These are phyloP conservation scores for Nineta flava DNA, from an alignment of 2,888 invertebrate genomes.

Conservation along the genomic window DNA sequence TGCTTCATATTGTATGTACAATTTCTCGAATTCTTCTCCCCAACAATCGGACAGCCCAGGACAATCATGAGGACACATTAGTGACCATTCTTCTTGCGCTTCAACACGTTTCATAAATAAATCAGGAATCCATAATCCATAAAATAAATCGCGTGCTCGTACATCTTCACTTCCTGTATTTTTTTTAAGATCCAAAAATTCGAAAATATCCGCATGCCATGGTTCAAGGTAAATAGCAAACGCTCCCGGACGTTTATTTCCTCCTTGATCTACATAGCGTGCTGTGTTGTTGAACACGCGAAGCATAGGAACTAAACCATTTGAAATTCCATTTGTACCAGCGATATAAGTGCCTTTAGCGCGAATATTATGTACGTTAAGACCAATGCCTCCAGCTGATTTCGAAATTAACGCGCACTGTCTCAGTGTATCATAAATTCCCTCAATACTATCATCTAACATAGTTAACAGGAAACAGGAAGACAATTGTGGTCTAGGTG, in stretches of 20 bases:
- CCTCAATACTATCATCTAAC: slow-evolving; percentile 88
- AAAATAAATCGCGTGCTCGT: slow-evolving; percentile 89
- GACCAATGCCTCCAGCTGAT: slow-evolving; percentile 91
- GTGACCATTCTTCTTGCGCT: slow-evolving; percentile 69
- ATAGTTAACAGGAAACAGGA: slow-evolving; percentile 93
- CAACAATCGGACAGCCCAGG: slow-evolving; percentile 84
- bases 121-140: slow-evolving; percentile 96
- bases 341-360: slow-evolving; percentile 83
- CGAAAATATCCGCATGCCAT: slow-evolving; percentile 96
- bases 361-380: slow-evolving; percentile 91
- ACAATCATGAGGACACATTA: slow-evolving; percentile 93
- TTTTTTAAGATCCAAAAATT: slow-evolving; percentile 86
- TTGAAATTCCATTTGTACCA: slow-evolving; percentile 88
- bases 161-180: slow-evolving; percentile 93
- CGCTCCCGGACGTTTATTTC: slow-evolving; percentile 93
- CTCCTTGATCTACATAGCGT: slow-evolving; percentile 94
- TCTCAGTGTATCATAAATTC: slow-evolving; percentile 82
- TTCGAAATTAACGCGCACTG: slow-evolving; percentile 94
- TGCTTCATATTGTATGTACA: slow-evolving; percentile 78
- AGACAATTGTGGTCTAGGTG: slow-evolving; percentile 79
- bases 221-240: slow-evolving; percentile 97
- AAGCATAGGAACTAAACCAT: slow-evolving; percentile 92
- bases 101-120: slow-evolving; percentile 94
- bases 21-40: slow-evolving; percentile 85
- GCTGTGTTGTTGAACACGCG: slow-evolving; percentile 92